Base-by-base conservation (phyloP, 2,888 invertebrate species). In the Caenorhabditis japonica region DNA sequence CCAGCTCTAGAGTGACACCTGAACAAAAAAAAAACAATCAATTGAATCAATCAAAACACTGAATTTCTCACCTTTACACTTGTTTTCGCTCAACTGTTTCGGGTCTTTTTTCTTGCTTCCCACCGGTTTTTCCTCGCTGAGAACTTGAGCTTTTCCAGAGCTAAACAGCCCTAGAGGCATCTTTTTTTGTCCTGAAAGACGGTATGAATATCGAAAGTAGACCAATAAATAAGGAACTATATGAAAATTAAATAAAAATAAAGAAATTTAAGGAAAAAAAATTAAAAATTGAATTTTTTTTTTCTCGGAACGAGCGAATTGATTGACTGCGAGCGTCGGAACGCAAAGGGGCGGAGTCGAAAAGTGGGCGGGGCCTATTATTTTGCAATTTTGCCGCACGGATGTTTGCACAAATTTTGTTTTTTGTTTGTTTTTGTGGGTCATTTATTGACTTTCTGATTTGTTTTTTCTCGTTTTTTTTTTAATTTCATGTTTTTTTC, bases 161-260 rank as follows among this genome's bases (percentile, higher is more conserved):
- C 70, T 81, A 43, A 84, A 81, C 56, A 62, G 43, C 58, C 84
- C 84, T 46, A 84, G 62, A 46, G 84, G 84, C 84, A 84, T 84
- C 47, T 36, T 33, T 36, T 25, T 27, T 25, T 38, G 17, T 23
- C 41, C 51, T 36, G 52, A 60, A 47, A 3, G 4, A n/a, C 0
- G 23, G 36, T 19, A 4, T 43, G 23, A n/a, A n/a, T n/a, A n/a
- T n/a, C n/a, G n/a, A n/a, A n/a, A n/a, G n/a, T n/a, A n/a, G n/a
- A n/a, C n/a, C n/a, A n/a, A n/a, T n/a, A n/a, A n/a, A n/a, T n/a
- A n/a, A n/a, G n/a, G n/a, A n/a, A n/a, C n/a, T n/a, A n/a, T n/a
- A n/a, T n/a, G n/a, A 21, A n/a, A 12, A 10, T 4, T 10, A 15
- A 34, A 19, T 19, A 25, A 23, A 49, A 33, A 19, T 34, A 5